phyloP scores from a whole-genome alignment of 1,140 invertebrate genomes.

The Orius insidiosus region DNA sequence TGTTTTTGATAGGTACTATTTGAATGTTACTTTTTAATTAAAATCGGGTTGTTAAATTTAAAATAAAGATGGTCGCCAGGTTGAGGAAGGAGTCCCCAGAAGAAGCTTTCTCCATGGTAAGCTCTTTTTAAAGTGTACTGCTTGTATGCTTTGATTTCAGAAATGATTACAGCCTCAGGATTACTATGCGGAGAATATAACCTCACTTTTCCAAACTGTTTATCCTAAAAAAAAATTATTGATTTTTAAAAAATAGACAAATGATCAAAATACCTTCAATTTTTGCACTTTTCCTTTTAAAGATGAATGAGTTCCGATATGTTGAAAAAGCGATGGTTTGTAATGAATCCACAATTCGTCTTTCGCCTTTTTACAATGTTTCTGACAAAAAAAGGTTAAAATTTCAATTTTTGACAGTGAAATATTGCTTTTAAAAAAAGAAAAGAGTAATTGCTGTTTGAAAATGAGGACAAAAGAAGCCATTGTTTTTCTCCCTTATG shows the following conservation, averaged over 20 bases:
- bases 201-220: conserved; percentile 77
- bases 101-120: conserved; percentile 77
- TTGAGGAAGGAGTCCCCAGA: conserved; percentile 80
- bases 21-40: conserved; percentile 48
- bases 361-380: conserved; percentile 70
- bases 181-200: conserved; percentile 69
- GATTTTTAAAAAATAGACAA: no score
- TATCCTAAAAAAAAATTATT: conserved; percentile 71
- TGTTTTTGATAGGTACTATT: no score
- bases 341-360: conserved; percentile 69
- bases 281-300: conserved; percentile 94
- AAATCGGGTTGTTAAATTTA: conserved; percentile 57
- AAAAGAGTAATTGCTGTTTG: no score
- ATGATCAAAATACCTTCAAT: conserved; percentile 84
- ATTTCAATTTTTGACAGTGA: no score
- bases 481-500: no score
- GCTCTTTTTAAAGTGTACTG: conserved; percentile 64
- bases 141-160: conserved; percentile 69
- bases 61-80: conserved; percentile 68
- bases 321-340: conserved; percentile 87
- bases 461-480: no score
- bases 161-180: conserved; percentile 54
- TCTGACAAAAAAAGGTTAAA: conserved; percentile 31
- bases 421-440: no score
- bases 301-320: conserved; percentile 88